Evolutionary conservation across 2,888 invertebrate species (phyloP).

Genomic region (Tipula vernalis): DNA sequence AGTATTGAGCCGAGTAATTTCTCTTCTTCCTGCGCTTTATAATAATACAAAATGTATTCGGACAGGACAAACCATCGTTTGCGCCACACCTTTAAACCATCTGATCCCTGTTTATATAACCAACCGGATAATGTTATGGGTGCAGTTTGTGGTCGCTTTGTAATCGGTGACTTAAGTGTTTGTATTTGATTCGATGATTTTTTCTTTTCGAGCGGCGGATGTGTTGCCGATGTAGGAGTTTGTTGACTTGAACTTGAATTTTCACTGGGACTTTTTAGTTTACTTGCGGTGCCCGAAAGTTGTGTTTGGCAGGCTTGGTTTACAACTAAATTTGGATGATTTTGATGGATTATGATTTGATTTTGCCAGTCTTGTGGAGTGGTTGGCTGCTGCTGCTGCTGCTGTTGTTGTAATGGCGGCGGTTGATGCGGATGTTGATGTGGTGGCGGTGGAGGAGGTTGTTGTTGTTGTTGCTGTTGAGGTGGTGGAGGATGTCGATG

Average conservation of each 20-base stretch:
- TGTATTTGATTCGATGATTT: slow-evolving; percentile 42
- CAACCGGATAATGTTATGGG: slow-evolving; percentile 80
- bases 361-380: slow-evolving; percentile 21
- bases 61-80: slow-evolving; percentile 90
- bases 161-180: slow-evolving; percentile 65
- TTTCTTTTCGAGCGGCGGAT: slow-evolving; percentile 27
- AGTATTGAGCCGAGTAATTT: slow-evolving; percentile 79
- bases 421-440: slow-evolving; percentile 17
- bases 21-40: slow-evolving; percentile 84
- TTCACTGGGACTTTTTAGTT: slow-evolving; percentile 16
- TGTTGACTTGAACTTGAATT: slow-evolving; percentile 12
- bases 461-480: slow-evolving; percentile 23
- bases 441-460: slow-evolving; percentile 19
- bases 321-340: slow-evolving; percentile 34
- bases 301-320: slow-evolving; percentile 36
- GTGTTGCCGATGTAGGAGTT: slow-evolving; percentile 15
- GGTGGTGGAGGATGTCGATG: slow-evolving; percentile 17
- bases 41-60: slow-evolving; percentile 88
- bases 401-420: slow-evolving; percentile 10
- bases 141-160: slow-evolving; percentile 71
- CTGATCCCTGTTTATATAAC: slow-evolving; percentile 86
- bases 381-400: slow-evolving; percentile 19
- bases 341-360: slow-evolving; percentile 35
- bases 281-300: slow-evolving; percentile 25
- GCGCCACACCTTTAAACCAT: slow-evolving; percentile 87